phyloP scores from a whole-genome alignment of 1,140 invertebrate genomes.

The Pseudomyrmex flavicornis region DNA sequence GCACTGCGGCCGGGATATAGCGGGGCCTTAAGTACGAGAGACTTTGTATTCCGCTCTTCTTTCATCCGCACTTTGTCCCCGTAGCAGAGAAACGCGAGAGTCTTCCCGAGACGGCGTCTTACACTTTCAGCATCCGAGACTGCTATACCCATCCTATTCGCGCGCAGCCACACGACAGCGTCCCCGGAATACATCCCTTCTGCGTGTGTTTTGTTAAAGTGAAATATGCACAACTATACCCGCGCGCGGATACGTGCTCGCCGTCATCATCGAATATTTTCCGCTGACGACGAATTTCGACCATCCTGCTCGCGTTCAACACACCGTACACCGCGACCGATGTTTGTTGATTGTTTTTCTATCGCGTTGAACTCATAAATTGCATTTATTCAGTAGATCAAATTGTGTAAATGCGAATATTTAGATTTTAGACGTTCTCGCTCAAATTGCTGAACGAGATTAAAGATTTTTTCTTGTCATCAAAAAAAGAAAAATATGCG shows the following conservation, averaged over 20 bases:
- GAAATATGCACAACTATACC: slow-evolving; percentile 25
- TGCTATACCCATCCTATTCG: neutral
- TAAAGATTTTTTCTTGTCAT: too few relatives aligned
- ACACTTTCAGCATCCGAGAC: slow-evolving; percentile 35
- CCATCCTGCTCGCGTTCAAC: slow-evolving; percentile 17
- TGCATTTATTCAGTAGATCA: slow-evolving; percentile 25
- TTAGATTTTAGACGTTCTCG: too few relatives aligned
- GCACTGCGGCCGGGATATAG: slow-evolving; percentile 23
- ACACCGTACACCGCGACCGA: neutral
- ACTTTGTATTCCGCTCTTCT: slow-evolving; percentile 59
- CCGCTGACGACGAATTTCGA: slow-evolving; percentile 24
- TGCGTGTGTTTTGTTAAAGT: slow-evolving; percentile 26
- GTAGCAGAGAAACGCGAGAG: slow-evolving; percentile 12
- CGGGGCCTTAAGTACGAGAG: slow-evolving; percentile 35
- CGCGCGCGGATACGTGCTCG: neutral
- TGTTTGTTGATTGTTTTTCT: slow-evolving; percentile 32
- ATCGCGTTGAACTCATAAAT: slow-evolving; percentile 12
- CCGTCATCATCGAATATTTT: slow-evolving; percentile 43
- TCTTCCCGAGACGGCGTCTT: slow-evolving; percentile 36
- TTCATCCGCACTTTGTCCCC: slow-evolving; percentile 55
- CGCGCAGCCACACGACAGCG: too few relatives aligned
- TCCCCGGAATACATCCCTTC: neutral
- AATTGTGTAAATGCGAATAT: slow-evolving; percentile 6
- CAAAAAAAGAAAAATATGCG: too few relatives aligned
- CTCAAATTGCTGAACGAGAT: neutral